Evolutionary conservation across 2,113 vertebrate species (phyloP), one percentile per base, ranked within the genome.

Genomic region (Athene cunicularia): DNA sequence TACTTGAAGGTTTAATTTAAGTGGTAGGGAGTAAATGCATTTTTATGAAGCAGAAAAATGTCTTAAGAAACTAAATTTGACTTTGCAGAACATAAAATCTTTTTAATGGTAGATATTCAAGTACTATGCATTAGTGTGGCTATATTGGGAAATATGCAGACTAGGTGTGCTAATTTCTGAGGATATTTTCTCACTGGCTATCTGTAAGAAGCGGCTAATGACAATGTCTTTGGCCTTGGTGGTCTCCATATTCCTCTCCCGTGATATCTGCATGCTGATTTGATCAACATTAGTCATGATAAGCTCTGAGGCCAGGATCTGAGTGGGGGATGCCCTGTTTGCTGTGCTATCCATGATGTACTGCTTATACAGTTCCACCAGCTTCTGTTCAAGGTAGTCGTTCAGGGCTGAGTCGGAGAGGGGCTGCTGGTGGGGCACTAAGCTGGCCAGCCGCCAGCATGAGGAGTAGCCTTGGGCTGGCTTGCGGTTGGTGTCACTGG

Each of bases 111-210:
- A 70, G 50, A 28, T 37, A 33, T 28, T 43, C 59, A 56, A 67
- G 63, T 41, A 30, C 39, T 94, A 98, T 35, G 64, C 32, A 37
- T 95, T 98, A 39, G 96, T 87, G 33, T 91, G 98, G 90, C 97
- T 98, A 6, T 98, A 98, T 3, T 97, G 98, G 71, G 99, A 99
- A 95, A 99, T 99, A 94, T 99, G 99, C 77, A 99, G 98, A 75
- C 99, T 97, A 13, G 99, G 99, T 1, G 99, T 99, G 92, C 99
- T 99, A 91, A 99, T 99, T 98, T 99, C 99, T 66, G 98, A 99
- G 13, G 99, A 99, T 56, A 98, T 98, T 80, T 98, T 98, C 90
- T 97, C 98, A 37, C 99, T 99, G 68, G 99, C 98, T 77, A 99
- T 98, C 72, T 98, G 98, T 82, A 99, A 73, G 41, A 99, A 97